These are phyloP conservation scores for Perithous albicinctus DNA, from an alignment of 2,888 invertebrate species.

Conservation along the genomic window DNA sequence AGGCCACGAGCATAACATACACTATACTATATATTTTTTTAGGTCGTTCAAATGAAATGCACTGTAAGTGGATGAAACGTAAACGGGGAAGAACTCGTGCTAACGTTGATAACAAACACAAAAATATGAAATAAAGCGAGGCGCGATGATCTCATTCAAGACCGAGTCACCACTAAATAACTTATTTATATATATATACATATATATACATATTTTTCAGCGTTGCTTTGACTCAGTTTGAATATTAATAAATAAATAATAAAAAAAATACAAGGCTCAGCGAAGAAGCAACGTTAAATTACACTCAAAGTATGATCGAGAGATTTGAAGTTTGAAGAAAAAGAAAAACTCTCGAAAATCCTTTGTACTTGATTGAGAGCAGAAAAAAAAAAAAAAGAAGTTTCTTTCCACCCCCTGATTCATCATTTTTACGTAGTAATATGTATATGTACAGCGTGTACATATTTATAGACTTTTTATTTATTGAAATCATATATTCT, in stretches of 20 bases:
- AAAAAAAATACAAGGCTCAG: too few species aligned
- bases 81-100: constrained; percentile 14
- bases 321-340: constrained; percentile 12
- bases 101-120: background rate
- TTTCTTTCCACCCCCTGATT: constrained; percentile 3
- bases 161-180: constrained; percentile 45
- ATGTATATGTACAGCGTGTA: constrained; percentile 38
- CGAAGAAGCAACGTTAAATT: background rate
- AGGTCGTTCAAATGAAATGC: constrained; percentile 45
- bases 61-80: constrained; percentile 23
- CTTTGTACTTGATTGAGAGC: background rate
- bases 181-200: constrained; percentile 33
- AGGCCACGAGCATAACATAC: constrained; percentile 49
- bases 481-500: constrained; percentile 56
- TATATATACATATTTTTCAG: constrained; percentile 25
- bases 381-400: constrained; percentile 8
- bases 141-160: constrained; percentile 45
- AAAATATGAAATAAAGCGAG: constrained; percentile 11
- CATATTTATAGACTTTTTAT: constrained; percentile 49
- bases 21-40: constrained; percentile 61
- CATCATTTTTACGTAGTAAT: constrained; percentile 21
- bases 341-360: background rate
- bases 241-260: background rate
- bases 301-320: constrained; percentile 8
- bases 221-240: constrained; percentile 21